Conservation (phyloP, 2,888 invertebrate species). For the Aporophyla lueneburgensis region DNA sequence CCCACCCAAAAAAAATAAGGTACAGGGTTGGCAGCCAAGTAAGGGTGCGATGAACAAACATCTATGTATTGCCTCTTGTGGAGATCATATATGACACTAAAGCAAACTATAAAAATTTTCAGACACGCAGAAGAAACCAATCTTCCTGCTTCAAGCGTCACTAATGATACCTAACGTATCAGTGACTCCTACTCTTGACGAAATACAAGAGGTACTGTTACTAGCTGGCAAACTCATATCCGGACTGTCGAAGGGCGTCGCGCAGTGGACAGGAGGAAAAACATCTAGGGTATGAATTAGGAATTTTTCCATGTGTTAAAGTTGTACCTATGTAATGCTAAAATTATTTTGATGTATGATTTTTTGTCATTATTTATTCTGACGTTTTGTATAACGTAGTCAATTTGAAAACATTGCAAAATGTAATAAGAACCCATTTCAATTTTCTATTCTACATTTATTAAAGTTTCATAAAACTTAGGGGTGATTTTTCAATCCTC, state of each 20-base stretch:
- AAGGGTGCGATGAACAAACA: background rate
- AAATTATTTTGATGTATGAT: background rate
- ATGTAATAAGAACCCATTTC: background rate
- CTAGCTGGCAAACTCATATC: constrained; percentile 96
- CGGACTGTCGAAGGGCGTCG: constrained; percentile 96
- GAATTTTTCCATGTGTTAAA: constrained; percentile 12
- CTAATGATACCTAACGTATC: constrained; percentile 97
- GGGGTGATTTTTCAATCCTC: too few relatives aligned
- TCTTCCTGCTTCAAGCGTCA: constrained; percentile 95
- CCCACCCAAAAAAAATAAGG: too few relatives aligned
- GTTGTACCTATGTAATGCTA: background rate
- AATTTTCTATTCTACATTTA: background rate
- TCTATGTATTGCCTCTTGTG: background rate
- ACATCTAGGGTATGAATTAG: constrained; percentile 80
- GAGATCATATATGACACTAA: background rate
- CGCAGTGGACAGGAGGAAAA: constrained; percentile 96
- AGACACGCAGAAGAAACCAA: constrained; percentile 90
- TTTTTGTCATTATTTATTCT: background rate
- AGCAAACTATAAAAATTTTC: constrained; percentile 4
- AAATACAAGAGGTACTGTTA: constrained; percentile 96
- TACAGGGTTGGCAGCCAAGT: background rate
- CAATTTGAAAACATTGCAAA: background rate
- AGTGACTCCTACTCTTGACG: constrained; percentile 96
- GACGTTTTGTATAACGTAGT: background rate
- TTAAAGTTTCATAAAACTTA: background rate